Evolutionary conservation across 2,888 invertebrate species (phyloP), one percentile per base, ranked within the genome.

Genomic region (Eupithecia pulchellata): DNA sequence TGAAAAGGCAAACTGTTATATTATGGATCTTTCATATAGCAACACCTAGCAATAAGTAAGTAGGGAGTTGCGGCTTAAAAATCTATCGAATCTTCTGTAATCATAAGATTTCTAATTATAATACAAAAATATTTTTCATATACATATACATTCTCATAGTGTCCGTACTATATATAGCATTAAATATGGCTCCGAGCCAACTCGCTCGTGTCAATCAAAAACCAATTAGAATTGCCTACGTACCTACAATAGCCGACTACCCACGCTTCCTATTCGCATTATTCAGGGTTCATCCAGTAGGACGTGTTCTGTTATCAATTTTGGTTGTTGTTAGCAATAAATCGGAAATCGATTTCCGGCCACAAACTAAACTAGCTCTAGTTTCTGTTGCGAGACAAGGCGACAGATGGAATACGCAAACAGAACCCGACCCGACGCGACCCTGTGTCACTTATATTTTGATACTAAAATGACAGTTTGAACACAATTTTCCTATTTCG

Each of bases 391-490:
- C 71, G 65, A 72, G 71, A 42, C 55, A n/a, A 61, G 29, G 52
- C 29, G 55, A 61, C 62, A 72, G 68, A 68, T 68, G 68, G 65
- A 68, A 65, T 57, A 65, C 65, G 68, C 61, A 68, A 72, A 68
- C 64, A 64, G 61, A 72, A n/a, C n/a, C n/a, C 68, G 62, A 72
- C 68, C 71, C 61, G 34, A 42, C 39, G 47, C 42, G 57, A 17
- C 29, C 13, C 34, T 61, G 64, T 42, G n/a, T 27, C 55, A 68
- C 32, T 64, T 27, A 6, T 57, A 29, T 57, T 29, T 29, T 20
- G 29, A 57, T 60, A 32, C 6, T 9, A 58, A 9, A 60, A 47
- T 47, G 42, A 20, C 42, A 20, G 42, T 47, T 47, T 9, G 2
- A 0, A 47, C 25, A 52, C 25, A 25, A 52, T 47, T n/a, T n/a